Conservation (phyloP, 2,888 invertebrate genomes). For the Ditylenchus weischeri region DNA sequence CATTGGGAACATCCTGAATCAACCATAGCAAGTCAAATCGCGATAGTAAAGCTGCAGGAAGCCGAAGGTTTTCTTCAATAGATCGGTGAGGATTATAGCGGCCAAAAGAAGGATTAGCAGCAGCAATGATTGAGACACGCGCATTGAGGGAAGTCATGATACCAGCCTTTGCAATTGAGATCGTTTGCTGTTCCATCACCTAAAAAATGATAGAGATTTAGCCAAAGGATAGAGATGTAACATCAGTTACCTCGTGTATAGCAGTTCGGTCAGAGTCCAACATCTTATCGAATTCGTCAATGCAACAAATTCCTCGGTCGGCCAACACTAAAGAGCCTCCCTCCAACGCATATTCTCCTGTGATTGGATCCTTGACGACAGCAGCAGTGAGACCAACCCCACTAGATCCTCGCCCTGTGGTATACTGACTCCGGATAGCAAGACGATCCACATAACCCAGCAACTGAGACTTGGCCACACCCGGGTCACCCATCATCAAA, state of each 20-base stretch:
- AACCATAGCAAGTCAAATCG: constrained; percentile 60
- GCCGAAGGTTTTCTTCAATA: constrained; percentile 92
- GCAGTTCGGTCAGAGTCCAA: constrained; percentile 88
- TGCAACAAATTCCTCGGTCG: constrained; percentile 72
- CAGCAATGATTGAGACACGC: constrained; percentile 91
- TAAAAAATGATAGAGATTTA: constrained; percentile 14
- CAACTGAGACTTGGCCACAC: constrained; percentile 96
- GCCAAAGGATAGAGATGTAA: constrained; percentile 3
- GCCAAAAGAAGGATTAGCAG: constrained; percentile 97
- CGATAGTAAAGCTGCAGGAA: constrained; percentile 92
- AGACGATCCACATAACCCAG: constrained; percentile 88
- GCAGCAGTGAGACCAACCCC: constrained; percentile 94
- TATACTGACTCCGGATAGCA: constrained; percentile 75
- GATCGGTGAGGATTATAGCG: constrained; percentile 91
- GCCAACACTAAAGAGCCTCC: constrained; percentile 80
- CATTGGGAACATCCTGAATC: constrained; percentile 67
- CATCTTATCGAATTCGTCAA: constrained; percentile 99
- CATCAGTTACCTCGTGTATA: constrained; percentile 78
- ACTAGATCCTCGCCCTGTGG: constrained; percentile 56
- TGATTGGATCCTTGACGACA: constrained; percentile 92
- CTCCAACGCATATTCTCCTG: constrained; percentile 93
- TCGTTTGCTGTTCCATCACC: constrained; percentile 86
- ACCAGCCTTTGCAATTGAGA: constrained; percentile 97
- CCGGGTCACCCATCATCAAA: constrained; percentile 98
- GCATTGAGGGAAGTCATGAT: constrained; percentile 98